These are phyloP conservation scores for Periphyllus acericola DNA, from an alignment of 2,888 invertebrate species.

Conservation along the genomic window DNA sequence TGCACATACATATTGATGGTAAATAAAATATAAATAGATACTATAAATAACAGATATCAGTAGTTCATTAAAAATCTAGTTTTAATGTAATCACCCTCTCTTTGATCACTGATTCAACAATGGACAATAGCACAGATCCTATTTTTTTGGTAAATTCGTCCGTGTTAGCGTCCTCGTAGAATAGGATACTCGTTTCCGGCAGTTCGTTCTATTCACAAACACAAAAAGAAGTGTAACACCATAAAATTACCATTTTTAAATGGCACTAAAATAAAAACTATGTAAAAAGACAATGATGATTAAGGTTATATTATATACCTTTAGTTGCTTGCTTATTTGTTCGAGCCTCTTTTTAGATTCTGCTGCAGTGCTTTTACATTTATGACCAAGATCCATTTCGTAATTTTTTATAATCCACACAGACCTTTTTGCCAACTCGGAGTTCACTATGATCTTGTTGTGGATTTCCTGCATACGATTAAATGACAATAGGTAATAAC, in stretches of 20 bases:
- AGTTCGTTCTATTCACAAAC: constrained; percentile 58
- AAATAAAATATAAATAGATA: not conserved
- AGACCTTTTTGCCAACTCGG: constrained; percentile 79
- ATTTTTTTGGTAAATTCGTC: constrained; percentile 60
- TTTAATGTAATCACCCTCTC: constrained; percentile 50
- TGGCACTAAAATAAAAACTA: not conserved
- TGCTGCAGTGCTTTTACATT: constrained; percentile 64
- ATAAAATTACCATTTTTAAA: not conserved
- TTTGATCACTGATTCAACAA: constrained; percentile 59
- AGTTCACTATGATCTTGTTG: constrained; percentile 81
- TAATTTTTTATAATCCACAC: constrained; percentile 75
- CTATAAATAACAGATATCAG: not conserved
- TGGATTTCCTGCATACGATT: constrained; percentile 75
- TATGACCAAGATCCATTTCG: not conserved
- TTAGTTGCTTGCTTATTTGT: constrained; percentile 78
- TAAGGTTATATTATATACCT: constrained; percentile 68
- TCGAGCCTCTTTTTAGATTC: constrained; percentile 78
- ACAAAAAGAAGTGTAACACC: not conserved
- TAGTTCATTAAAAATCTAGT: not conserved
- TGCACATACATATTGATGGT: not conserved
- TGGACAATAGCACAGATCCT: constrained; percentile 25
- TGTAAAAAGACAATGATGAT: not conserved
- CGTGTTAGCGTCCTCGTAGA: constrained; percentile 26
- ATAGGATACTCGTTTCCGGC: constrained; percentile 61
- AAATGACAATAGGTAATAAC: constrained; percentile 39